Evolutionary conservation across 2,888 invertebrate genomes (phyloP), one percentile per base, ranked within the genome.

Genomic region (Seira sanloemensis): DNA sequence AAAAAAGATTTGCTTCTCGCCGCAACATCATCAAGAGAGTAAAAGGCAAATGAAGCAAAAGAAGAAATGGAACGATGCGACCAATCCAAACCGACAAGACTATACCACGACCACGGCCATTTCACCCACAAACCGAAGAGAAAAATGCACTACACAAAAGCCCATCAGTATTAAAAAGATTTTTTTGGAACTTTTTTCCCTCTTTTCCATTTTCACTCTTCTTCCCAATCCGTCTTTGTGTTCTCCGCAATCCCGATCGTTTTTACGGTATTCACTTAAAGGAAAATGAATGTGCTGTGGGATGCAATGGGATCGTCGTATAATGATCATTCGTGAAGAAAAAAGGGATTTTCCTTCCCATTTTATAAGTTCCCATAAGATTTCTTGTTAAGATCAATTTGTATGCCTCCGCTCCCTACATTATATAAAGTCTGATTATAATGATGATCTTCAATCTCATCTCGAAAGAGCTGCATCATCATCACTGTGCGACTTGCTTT

Each of bases 341-440:
- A n/a, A n/a, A n/a, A n/a, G n/a, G n/a, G n/a, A 5, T 58, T 58
- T 58, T n/a, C 18, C 9, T 12, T 58, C 37, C 37, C 58, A 58
- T 58, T 58, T 18, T 18, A 58, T 18, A 58, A 58, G 58, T 58
- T n/a, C 58, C n/a, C 58, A 58, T 58, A 18, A 58, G 58, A 58
- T 12, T 58, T 58, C 79, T 79, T 73, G 73, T 79, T 79, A 79
- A 26, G 19, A 67, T 71, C 71, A 78, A 78, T 78, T 78, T 79
- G 73, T 73, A 79, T 79, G 79, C 73, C 2, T 37, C 7, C 16
- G 58, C 58, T 54, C 24, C 18, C 37, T 24, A 50, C 76, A 76
- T 76, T 76, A 50, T 67, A 76, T 76, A 58, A 58, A 58, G n/a
- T 58, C 58, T 68, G 68, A 69, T 77, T 50, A 69, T 69, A 68